These are phyloP conservation scores for Andricus quercusramuli DNA, from an alignment of 2,888 invertebrate species.

Conservation along the genomic window DNA sequence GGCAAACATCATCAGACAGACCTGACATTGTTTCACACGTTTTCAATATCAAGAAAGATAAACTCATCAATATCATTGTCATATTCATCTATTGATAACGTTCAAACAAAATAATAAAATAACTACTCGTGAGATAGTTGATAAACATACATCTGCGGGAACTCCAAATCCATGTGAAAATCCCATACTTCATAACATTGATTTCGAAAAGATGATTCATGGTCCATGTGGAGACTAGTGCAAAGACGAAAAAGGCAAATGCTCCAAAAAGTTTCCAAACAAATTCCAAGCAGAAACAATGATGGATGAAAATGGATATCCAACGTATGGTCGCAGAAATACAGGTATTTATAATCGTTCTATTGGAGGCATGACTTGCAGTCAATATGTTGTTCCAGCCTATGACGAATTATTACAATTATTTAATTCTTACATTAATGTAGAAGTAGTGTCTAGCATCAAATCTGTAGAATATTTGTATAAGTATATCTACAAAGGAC, in stretches of 20 bases:
- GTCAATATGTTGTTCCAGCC: slow-evolving; percentile 69
- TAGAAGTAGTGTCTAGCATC: slow-evolving; percentile 62
- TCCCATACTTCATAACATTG: slow-evolving; percentile 64
- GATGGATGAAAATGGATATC: too few relatives aligned
- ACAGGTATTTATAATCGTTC: slow-evolving; percentile 53
- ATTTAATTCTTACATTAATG: slow-evolving; percentile 67
- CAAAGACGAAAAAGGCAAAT: too few relatives aligned
- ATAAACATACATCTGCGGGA: slow-evolving; percentile 64
- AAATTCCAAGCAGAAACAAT: too few relatives aligned
- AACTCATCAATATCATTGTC: too few relatives aligned
- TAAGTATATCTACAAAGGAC: slow-evolving; percentile 65
- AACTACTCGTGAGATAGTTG: slow-evolving; percentile 52
- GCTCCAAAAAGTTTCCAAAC: too few relatives aligned
- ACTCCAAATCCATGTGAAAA: slow-evolving; percentile 59
- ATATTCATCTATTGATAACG: slow-evolving; percentile 35
- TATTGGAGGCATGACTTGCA: slow-evolving; percentile 61
- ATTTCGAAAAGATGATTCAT: too few relatives aligned
- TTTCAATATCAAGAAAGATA: too few relatives aligned
- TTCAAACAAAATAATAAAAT: slow-evolving; percentile 52
- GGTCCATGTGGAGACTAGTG: too few relatives aligned
- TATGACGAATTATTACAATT: slow-evolving; percentile 50
- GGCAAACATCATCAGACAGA: too few relatives aligned
- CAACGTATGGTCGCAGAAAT: slow-evolving; percentile 59
- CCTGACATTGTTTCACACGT: too few relatives aligned
- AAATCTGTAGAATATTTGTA: slow-evolving; percentile 65